These are phyloP conservation scores for Phylloscopus trochilus DNA, from an alignment of 2,113 vertebrate species.

Conservation along the genomic window DNA sequence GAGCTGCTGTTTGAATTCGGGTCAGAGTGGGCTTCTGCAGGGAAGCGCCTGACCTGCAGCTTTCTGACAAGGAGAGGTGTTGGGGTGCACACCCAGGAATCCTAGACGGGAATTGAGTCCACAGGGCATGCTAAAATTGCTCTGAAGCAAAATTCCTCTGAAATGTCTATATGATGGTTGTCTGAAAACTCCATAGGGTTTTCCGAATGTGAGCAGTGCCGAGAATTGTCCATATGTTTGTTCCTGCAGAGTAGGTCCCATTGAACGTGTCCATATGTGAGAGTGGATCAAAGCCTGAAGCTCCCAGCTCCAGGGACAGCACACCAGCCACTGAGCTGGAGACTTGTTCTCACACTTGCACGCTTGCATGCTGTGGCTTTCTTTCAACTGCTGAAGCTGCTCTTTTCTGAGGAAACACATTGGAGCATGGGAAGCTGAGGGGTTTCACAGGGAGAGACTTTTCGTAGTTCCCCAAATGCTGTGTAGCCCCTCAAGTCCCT, in stretches of 20 bases:
- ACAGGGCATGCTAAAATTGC: not conserved
- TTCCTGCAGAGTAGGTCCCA: not conserved
- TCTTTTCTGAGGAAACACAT: not conserved
- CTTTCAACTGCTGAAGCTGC: not conserved
- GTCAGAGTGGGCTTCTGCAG: not conserved
- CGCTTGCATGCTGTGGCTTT: not conserved
- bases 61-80: not conserved
- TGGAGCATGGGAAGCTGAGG: not conserved
- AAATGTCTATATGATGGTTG: not conserved
- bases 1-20: no score
- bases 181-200: not conserved
- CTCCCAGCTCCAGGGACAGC: not conserved
- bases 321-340: not conserved
- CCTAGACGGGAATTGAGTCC: not conserved
- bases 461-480: not conserved
- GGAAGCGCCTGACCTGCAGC: not conserved
- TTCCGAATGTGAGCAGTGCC: not conserved
- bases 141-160: not conserved
- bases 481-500: not conserved
- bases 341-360: not conserved
- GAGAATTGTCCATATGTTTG: not conserved
- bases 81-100: not conserved
- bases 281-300: fast-evolving
- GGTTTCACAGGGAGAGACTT: not conserved
- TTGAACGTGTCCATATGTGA: not conserved